Percentiles rank a stretch among this genome's conserved stretches.
Conservation (phyloP, 2,113 vertebrate species). For the Symphodus melops region DNA sequence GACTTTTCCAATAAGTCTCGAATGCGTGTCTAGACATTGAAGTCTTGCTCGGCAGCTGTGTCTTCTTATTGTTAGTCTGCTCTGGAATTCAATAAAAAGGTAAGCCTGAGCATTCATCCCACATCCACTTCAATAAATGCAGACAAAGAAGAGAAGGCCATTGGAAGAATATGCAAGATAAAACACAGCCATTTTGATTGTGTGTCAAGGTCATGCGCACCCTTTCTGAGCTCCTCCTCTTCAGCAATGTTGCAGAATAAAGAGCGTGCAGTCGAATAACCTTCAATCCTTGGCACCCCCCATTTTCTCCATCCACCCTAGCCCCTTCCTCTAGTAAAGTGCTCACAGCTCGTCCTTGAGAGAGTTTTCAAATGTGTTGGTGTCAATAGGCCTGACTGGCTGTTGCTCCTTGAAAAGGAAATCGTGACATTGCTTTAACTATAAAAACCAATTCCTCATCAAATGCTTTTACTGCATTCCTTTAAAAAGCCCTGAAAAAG, state of each 20-base stretch:
- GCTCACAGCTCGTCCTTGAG: constrained; percentile 43
- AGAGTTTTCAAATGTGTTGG: constrained; percentile 15
- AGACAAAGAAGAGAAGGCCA: constrained; percentile 21
- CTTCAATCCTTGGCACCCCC: constrained; percentile 12
- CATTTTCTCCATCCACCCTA: constrained; percentile 20
- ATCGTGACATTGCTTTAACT: constrained; percentile 15
- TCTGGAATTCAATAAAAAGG: constrained; percentile 13
- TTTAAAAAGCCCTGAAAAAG: constrained; percentile 29
- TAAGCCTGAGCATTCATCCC: constrained; percentile 9
- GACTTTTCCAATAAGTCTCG: constrained; percentile 3
- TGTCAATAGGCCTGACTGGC: constrained; percentile 2
- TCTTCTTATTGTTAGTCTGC: constrained; percentile 14
- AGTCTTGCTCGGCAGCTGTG: neutral
- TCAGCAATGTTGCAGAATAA: constrained; percentile 22
- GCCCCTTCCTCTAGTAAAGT: constrained; percentile 32
- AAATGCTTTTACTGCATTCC: constrained; percentile 20
- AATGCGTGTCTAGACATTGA: neutral
- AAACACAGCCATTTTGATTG: constrained; percentile 24
- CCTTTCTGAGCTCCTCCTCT: constrained; percentile 34
- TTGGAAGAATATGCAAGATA: constrained; percentile 14
- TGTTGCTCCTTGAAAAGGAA: constrained; percentile 29
- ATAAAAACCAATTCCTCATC: constrained; percentile 11
- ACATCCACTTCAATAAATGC: constrained; percentile 11
- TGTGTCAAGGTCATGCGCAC: constrained; percentile 21
- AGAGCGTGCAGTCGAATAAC: constrained; percentile 37